These are phyloP conservation scores for Zapornia atra DNA, from an alignment of 2,113 vertebrate genomes.

Conservation along the genomic window DNA sequence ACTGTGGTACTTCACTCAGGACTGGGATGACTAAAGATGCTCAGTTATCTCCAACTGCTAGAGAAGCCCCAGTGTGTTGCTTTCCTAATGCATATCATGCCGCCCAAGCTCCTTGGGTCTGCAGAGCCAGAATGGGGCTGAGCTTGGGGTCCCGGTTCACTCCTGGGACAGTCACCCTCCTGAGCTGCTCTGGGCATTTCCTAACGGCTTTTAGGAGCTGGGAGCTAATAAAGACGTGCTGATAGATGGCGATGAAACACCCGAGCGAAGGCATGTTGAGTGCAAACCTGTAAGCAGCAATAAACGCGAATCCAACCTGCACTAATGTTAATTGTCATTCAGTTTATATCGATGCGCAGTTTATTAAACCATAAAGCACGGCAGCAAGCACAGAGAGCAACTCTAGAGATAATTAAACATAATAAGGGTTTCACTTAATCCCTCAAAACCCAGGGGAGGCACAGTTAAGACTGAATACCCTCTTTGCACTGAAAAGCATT, in stretches of 20 bases:
- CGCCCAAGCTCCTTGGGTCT: background rate
- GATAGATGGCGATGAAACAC: background rate
- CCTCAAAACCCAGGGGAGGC: conserved; percentile 63
- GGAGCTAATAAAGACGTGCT: background rate
- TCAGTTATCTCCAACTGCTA: background rate
- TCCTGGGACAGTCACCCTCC: background rate
- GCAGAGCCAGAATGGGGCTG: rapidly evolving
- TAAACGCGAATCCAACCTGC: conserved; percentile 13
- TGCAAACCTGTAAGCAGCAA: conserved; percentile 26
- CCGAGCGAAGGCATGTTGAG: background rate
- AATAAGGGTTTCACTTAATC: conserved; percentile 74
- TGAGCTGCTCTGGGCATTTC: background rate
- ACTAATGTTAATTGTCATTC: conserved; percentile 58
- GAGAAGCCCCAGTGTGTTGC: background rate
- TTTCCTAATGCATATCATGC: rapidly evolving
- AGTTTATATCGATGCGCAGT: conserved; percentile 59
- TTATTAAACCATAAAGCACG: conserved; percentile 76
- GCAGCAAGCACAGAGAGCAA: conserved; percentile 58
- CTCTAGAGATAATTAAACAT: conserved; percentile 73
- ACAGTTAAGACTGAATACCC: conserved; percentile 60
- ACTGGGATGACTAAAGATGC: rapidly evolving
- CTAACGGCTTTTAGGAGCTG: background rate
- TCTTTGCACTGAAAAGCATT: background rate
- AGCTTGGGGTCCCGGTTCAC: background rate
- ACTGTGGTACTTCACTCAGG: too few relatives aligned